Evolutionary conservation across 1,140 invertebrate species (phyloP), one percentile per base, ranked within the genome.

Genomic region (Samia ricini): DNA sequence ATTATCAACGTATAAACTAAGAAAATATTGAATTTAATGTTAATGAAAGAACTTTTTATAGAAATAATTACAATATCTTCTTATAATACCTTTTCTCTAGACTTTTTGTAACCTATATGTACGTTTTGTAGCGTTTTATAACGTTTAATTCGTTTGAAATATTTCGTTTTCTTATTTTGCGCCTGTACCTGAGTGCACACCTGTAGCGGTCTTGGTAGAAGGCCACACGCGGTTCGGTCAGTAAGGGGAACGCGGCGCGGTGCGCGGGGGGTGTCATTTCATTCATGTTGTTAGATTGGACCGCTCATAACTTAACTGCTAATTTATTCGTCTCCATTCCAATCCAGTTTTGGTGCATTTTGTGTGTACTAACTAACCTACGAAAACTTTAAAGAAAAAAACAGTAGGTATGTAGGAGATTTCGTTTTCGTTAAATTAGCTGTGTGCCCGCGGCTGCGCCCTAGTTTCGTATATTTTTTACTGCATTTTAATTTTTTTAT

Each of bases 261-360:
- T 65, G 76, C 49, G 75, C 24, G 68, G 50, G 72, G 75, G 73
- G 66, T 56, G 74, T 56, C 69, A 82, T 79, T 87, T 89, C 87
- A 89, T 89, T 89, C 87, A 89, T 89, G 87, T 89, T 83, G 85
- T 89, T 87, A 88, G 87, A 88, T 81, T 76, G 76, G 78, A 58
- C 83, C 78, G 80, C 84, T 88, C 87, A 89, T 89, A 89, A 89
- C 77, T 89, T 88, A 86, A 85, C 84, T 79, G 74, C 76, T 89
- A 88, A 89, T 89, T 89, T 89, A 89, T 88, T 83, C 81, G 72
- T 82, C 68, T 78, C 75, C 74, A 72, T 64, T 73, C 69, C 66
- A 79, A 79, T 76, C 76, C 80, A 76, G 76, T 81, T 84, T 77
- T 64, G 64, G 68, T 79, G 66, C 70, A 75, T 71, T 49, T 18